phyloP scores from a whole-genome alignment of 2,113 vertebrate genomes.

The Trogon melanurus region DNA sequence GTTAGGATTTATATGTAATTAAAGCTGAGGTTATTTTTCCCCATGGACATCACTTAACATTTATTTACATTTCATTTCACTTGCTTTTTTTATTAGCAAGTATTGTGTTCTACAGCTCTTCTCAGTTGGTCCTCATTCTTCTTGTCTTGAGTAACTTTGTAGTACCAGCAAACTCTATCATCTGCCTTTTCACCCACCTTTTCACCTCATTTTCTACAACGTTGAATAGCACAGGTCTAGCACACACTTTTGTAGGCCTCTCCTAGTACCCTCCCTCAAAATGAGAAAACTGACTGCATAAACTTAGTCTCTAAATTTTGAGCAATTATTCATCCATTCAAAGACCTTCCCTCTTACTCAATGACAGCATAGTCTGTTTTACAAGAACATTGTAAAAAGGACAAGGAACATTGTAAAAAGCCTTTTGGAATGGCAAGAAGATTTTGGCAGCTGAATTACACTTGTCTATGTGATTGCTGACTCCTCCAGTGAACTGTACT shows the following conservation, averaged over 20 bases:
- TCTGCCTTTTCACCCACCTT: background rate
- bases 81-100: background rate
- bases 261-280: background rate
- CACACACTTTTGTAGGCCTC: background rate
- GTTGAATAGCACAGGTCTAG: background rate
- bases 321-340: background rate
- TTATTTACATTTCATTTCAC: slow-evolving; percentile 3
- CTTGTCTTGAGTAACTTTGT: background rate
- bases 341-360: background rate
- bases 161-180: background rate
- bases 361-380: background rate
- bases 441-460: background rate
- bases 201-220: background rate
- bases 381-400: background rate
- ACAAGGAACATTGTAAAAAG: background rate
- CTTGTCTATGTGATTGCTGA: background rate
- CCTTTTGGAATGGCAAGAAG: background rate
- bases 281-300: background rate
- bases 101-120: background rate
- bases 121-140: background rate
- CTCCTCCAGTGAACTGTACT: background rate
- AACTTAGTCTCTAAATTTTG: background rate
- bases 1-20: background rate
- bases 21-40: background rate
- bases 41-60: background rate